Conservation (phyloP, 2,888 invertebrate species). For the Oconnorella tubifera region DNA sequence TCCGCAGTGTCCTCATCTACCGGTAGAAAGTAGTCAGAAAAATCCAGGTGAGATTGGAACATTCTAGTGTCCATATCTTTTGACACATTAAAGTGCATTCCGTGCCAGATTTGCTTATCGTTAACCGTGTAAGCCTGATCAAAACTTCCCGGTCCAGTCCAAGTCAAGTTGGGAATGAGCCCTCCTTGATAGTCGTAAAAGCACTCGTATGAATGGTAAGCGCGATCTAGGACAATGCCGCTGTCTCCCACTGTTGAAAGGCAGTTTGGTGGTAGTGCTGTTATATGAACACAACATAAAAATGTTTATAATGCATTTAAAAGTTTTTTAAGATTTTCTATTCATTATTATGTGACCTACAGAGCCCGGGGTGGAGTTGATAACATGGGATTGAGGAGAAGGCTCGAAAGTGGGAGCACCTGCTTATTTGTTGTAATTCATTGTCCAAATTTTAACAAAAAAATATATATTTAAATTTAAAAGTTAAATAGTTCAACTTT, state of each 20-base stretch:
- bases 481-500: too few species aligned
- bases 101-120: neutral
- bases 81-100: slow-evolving; percentile 5
- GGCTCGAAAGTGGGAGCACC: too few species aligned
- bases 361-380: too few species aligned
- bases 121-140: neutral
- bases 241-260: slow-evolving; percentile 1
- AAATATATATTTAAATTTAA: too few species aligned
- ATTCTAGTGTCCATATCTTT: slow-evolving; percentile 6
- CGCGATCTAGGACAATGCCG: slow-evolving; percentile 5
- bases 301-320: too few species aligned
- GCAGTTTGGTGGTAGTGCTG: slow-evolving; percentile 10
- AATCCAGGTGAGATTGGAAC: slow-evolving; percentile 3
- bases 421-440: too few species aligned
- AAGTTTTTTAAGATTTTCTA: too few species aligned
- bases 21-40: slow-evolving; percentile 12
- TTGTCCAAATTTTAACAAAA: too few species aligned
- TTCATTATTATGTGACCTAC: too few species aligned
- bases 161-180: slow-evolving; percentile 9
- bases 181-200: slow-evolving; percentile 1
- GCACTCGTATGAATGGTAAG: slow-evolving; percentile 12
- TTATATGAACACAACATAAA: too few species aligned
- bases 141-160: slow-evolving; percentile 5
- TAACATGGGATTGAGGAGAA: too few species aligned
- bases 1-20: neutral